phyloP scores from a whole-genome alignment of 2,888 invertebrate species.

The Philonicus albiceps region DNA sequence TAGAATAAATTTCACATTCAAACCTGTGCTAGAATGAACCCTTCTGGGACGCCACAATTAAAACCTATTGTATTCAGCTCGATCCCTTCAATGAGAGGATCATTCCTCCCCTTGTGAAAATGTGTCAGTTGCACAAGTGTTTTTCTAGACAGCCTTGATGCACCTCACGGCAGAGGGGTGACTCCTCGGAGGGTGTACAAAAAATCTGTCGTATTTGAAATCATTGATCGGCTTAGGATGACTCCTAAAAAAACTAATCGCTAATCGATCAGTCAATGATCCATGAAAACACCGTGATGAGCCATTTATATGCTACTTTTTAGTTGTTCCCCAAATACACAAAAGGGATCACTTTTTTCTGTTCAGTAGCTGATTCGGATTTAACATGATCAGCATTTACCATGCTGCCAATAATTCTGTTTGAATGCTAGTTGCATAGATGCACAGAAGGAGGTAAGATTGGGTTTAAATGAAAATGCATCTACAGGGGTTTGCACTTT shows the following conservation, averaged over 20 bases:
- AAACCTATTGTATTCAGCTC: neutral
- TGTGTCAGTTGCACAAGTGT: constrained; percentile 34
- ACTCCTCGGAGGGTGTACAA: neutral
- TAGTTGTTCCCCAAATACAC: neutral
- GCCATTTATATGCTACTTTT: neutral
- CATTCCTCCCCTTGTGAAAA: constrained; percentile 23
- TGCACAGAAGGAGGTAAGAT: too few species aligned
- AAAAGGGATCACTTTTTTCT: neutral
- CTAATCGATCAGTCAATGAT: constrained; percentile 37
- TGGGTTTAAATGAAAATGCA: neutral
- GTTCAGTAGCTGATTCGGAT: neutral
- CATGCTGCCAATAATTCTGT: neutral
- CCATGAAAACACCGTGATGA: neutral
- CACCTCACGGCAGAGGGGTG: neutral
- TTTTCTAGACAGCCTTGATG: constrained; percentile 1
- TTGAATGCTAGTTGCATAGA: neutral
- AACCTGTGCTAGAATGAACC: neutral
- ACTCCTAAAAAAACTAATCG: neutral
- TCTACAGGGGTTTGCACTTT: neutral
- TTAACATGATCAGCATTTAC: neutral
- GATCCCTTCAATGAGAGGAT: neutral
- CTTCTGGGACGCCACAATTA: neutral
- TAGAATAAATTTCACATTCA: neutral
- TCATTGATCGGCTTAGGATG: neutral
- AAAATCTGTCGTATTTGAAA: neutral